Evolutionary conservation across 2,113 vertebrate genomes (phyloP).

Genomic region (Cariama cristata): DNA sequence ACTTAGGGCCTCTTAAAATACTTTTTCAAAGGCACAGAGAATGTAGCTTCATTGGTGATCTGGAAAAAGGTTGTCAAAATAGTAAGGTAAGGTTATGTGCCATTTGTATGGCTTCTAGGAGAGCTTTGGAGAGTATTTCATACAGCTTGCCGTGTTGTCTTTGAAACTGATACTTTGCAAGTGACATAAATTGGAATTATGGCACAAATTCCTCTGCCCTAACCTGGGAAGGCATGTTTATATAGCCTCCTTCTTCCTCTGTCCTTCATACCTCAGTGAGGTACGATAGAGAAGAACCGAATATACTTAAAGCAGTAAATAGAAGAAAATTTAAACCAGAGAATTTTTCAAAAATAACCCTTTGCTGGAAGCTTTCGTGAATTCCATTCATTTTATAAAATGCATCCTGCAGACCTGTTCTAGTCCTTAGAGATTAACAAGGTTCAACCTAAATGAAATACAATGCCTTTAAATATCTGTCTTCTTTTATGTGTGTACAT

Average conservation of each 20-base stretch:
- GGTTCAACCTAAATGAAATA: neutral
- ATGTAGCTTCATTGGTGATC: constrained; percentile 62
- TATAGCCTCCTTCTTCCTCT: neutral
- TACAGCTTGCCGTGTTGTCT: neutral
- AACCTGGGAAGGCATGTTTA: neutral
- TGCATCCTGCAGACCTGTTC: neutral
- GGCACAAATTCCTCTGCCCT: neutral
- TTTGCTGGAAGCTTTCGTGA: neutral
- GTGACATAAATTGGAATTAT: neutral
- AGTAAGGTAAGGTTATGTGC: constrained; percentile 39
- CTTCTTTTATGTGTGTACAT: neutral
- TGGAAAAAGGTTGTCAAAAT: constrained; percentile 74
- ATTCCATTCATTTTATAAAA: neutral
- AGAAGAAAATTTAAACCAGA: neutral
- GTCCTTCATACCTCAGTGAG: neutral
- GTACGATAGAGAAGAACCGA: neutral
- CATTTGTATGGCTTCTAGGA: constrained; percentile 10
- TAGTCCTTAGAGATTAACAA: neutral
- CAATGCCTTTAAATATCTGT: neutral
- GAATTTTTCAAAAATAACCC: neutral
- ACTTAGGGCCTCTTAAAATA: constrained; percentile 73
- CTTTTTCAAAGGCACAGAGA: constrained; percentile 72
- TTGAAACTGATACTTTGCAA: constrained; percentile 4
- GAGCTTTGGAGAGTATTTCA: neutral
- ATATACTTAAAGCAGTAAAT: neutral